Conservation (phyloP, 2,113 vertebrate species). For the Vulpes vulpes region DNA sequence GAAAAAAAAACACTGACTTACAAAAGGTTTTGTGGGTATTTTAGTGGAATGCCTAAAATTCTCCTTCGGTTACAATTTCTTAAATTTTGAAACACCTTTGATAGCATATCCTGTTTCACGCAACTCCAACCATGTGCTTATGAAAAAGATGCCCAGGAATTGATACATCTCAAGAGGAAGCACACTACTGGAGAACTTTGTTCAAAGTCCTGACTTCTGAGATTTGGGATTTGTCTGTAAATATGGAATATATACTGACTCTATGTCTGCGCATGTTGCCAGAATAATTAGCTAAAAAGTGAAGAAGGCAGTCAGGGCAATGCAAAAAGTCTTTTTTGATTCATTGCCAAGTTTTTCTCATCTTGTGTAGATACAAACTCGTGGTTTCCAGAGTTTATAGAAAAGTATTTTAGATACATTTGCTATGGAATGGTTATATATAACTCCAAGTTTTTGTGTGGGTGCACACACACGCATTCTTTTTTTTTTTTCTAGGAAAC, state of each 20-base stretch:
- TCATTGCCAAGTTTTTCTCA: neutral
- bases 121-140: neutral
- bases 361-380: neutral
- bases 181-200: neutral
- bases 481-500: neutral
- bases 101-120: neutral
- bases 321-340: neutral
- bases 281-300: constrained; percentile 24
- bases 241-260: neutral
- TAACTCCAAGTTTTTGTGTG: neutral
- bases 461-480: neutral
- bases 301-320: constrained; percentile 4
- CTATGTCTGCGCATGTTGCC: neutral
- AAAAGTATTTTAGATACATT: constrained; percentile 8
- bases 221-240: neutral
- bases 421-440: neutral
- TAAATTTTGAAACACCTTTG: neutral
- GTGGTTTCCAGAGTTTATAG: neutral
- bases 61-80: neutral
- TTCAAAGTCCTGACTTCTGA: neutral
- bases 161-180: neutral
- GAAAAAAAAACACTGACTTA: neutral
- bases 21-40: neutral
- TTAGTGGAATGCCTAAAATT: neutral
- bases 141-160: neutral